phyloP scores from a whole-genome alignment of 1,140 invertebrate species.

The Dreissena rostriformis region DNA sequence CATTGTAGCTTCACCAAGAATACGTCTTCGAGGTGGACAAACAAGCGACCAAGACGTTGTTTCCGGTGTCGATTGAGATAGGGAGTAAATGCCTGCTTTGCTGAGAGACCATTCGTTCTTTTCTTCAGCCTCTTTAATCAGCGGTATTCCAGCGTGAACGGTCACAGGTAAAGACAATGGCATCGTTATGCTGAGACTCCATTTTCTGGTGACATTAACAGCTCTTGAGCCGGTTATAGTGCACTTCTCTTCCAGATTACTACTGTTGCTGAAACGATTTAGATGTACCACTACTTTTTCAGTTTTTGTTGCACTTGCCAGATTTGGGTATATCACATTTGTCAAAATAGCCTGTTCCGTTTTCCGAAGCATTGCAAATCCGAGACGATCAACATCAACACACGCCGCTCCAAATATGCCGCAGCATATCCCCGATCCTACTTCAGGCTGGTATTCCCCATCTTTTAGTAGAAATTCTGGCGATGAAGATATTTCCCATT shows the following conservation, averaged over 20 bases:
- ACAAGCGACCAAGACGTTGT: slow-evolving; percentile 4
- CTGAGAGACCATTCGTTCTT: background rate
- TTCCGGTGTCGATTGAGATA: background rate
- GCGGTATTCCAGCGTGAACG: background rate
- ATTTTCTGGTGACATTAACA: background rate
- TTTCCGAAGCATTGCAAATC: slow-evolving; percentile 16
- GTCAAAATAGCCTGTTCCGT: background rate
- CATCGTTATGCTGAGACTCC: background rate
- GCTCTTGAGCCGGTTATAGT: background rate
- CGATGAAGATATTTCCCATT: slow-evolving; percentile 17
- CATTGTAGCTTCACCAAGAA: slow-evolving; percentile 17
- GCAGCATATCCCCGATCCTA: slow-evolving; percentile 10
- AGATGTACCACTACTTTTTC: background rate
- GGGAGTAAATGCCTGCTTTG: background rate
- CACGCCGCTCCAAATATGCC: slow-evolving; percentile 3
- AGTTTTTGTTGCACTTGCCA: background rate
- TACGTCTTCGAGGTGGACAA: background rate
- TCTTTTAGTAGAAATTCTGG: background rate
- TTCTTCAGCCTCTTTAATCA: background rate
- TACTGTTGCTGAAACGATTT: background rate
- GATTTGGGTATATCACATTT: background rate
- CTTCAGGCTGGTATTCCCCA: background rate
- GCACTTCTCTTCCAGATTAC: background rate
- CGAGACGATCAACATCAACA: slow-evolving; percentile 7
- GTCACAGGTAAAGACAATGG: background rate